phyloP scores from a whole-genome alignment of 2,113 vertebrate species.

The Cygnus atratus region DNA sequence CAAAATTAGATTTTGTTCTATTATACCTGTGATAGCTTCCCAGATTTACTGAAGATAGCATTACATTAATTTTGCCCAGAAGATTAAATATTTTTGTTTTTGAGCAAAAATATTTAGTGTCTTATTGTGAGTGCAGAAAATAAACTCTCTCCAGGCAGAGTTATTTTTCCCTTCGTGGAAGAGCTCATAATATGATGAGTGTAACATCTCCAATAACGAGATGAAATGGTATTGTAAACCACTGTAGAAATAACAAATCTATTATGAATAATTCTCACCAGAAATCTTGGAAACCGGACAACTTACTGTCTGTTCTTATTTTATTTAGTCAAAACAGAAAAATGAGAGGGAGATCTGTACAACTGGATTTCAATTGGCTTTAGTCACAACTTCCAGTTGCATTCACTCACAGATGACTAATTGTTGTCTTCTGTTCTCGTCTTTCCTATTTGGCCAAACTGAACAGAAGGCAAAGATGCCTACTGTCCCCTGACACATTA shows the following conservation, averaged over 20 bases:
- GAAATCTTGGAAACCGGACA: constrained; percentile 49
- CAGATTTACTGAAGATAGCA: not conserved
- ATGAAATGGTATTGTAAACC: not conserved
- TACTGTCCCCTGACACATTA: constrained; percentile 52
- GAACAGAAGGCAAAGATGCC: constrained; percentile 55
- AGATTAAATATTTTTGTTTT: not conserved
- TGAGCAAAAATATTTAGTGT: constrained; percentile 4
- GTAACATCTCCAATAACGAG: not conserved
- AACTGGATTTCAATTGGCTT: not conserved
- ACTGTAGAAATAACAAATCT: constrained; percentile 18
- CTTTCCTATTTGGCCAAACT: constrained; percentile 15
- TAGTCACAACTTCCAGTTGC: constrained; percentile 3
- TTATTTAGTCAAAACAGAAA: not conserved
- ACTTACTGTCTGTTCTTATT: not conserved
- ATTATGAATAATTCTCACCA: constrained; percentile 5
- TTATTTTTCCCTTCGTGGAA: constrained; percentile 27
- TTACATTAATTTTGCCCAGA: not conserved
- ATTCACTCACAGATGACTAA: not conserved
- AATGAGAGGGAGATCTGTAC: not conserved
- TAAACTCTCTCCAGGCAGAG: constrained; percentile 14
- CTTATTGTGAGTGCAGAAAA: not conserved
- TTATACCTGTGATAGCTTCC: not conserved
- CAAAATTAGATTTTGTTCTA: not conserved
- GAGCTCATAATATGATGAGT: not conserved
- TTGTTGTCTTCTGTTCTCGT: not conserved